Evolutionary conservation across 2,888 invertebrate species (phyloP).

Genomic region (Leptodirus hochenwartii): DNA sequence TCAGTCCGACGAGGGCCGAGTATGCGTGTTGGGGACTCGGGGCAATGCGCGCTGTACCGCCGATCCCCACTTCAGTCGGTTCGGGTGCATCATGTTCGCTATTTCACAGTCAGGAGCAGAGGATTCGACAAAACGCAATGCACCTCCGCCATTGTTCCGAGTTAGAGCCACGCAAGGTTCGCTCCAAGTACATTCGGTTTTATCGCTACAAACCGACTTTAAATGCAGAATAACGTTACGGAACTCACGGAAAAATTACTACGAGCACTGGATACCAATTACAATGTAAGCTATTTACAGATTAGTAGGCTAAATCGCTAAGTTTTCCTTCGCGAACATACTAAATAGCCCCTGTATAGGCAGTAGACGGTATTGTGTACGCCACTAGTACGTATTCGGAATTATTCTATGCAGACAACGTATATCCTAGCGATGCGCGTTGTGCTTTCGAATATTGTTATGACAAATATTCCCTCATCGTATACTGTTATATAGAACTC

Average conservation of each 20-base stretch:
- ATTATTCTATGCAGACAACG: too few relatives aligned
- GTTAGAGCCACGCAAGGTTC: constrained; percentile 27
- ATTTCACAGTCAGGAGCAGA: constrained; percentile 27
- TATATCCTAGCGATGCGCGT: too few relatives aligned
- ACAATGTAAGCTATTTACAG: constrained; percentile 73
- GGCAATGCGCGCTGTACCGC: constrained; percentile 21
- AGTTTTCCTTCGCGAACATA: constrained; percentile 18
- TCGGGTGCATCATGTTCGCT: constrained; percentile 29
- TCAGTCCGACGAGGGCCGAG: too few relatives aligned
- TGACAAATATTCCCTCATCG: too few relatives aligned
- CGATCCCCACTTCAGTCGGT: constrained; percentile 29
- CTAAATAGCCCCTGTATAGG: too few relatives aligned
- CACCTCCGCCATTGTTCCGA: constrained; percentile 30
- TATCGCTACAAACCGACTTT: constrained; percentile 33
- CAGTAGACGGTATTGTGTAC: too few relatives aligned
- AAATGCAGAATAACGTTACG: constrained; percentile 68
- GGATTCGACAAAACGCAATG: constrained; percentile 30
- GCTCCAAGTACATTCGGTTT: constrained; percentile 28
- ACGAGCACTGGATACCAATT: constrained; percentile 90
- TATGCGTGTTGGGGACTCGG: too few relatives aligned
- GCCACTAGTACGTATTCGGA: too few relatives aligned
- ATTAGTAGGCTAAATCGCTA: constrained; percentile 17
- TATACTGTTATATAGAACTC: too few relatives aligned
- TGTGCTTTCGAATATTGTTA: too few relatives aligned
- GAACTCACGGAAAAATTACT: constrained; percentile 92